These are phyloP conservation scores for Luehdorfia chinensis DNA, from an alignment of 1,140 invertebrate species.

Conservation along the genomic window DNA sequence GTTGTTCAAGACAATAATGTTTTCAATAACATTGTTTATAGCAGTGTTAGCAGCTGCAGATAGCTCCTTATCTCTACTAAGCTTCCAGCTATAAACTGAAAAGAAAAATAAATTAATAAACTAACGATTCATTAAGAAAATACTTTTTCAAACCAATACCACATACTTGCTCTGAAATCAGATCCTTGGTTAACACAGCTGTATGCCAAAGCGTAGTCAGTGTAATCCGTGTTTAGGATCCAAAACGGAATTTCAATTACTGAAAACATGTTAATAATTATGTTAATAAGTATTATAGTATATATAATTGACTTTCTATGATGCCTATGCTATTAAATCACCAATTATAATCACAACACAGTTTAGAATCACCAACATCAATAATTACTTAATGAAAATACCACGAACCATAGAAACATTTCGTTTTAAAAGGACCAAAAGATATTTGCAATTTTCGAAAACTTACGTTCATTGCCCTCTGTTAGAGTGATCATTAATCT, in stretches of 20 bases:
- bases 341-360: too few relatives aligned
- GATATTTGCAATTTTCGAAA: background rate
- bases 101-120: conserved; percentile 6
- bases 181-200: conserved; percentile 39
- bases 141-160: background rate
- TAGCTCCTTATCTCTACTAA: conserved; percentile 40
- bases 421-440: background rate
- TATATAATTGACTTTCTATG: background rate
- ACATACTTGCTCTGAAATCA: conserved; percentile 32
- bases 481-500: conserved; percentile 22
- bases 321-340: too few relatives aligned
- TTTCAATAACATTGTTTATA: conserved; percentile 36
- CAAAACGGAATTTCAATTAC: conserved; percentile 40
- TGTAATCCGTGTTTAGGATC: conserved; percentile 55
- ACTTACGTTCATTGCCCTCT: conserved; percentile 20
- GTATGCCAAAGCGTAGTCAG: conserved; percentile 33
- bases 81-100: conserved; percentile 61
- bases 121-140: background rate
- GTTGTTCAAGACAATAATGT: conserved; percentile 37
- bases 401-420: too few relatives aligned
- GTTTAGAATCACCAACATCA: too few relatives aligned
- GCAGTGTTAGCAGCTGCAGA: conserved; percentile 19
- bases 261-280: conserved; percentile 19
- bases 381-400: too few relatives aligned
- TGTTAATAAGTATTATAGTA: background rate